phyloP scores from a whole-genome alignment of 2,113 vertebrate genomes.

The Gila orcuttii region DNA sequence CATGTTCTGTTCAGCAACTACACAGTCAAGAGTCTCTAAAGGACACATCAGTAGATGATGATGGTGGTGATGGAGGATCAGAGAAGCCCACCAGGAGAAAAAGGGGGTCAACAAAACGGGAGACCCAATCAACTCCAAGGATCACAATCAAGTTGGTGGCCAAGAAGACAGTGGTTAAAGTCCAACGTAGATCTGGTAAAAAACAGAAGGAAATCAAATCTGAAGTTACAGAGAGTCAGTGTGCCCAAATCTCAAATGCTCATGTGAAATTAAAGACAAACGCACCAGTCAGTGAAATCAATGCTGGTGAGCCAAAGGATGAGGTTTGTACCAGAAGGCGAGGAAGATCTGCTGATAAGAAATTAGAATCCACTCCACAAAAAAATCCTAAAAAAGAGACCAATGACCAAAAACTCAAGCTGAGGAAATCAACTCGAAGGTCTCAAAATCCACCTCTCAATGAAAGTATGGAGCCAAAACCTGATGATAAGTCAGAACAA shows the following conservation, averaged over 20 bases:
- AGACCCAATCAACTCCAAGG: conserved; percentile 67
- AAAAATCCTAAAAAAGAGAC: conserved; percentile 61
- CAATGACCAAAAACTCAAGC: conserved; percentile 68
- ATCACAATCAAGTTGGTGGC: conserved; percentile 80
- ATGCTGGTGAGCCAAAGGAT: conserved; percentile 61
- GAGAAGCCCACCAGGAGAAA: conserved; percentile 65
- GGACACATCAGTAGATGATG: conserved; percentile 61
- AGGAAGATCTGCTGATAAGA: conserved; percentile 73
- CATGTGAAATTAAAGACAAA: conserved; percentile 82
- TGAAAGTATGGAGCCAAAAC: conserved; percentile 62
- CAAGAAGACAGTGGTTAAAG: conserved; percentile 74
- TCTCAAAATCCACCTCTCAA: conserved; percentile 56
- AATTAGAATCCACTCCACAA: conserved; percentile 56
- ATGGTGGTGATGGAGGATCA: conserved; percentile 59
- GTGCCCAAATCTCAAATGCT: conserved; percentile 77
- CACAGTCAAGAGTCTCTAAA: conserved; percentile 54
- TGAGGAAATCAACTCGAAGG: conserved; percentile 52
- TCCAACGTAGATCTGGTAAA: conserved; percentile 67
- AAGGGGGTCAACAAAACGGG: conserved; percentile 66
- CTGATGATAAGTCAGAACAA: conserved; percentile 61
- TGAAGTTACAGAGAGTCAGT: conserved; percentile 78
- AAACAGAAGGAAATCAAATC: conserved; percentile 79
- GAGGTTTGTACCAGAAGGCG: conserved; percentile 66
- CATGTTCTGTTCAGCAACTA: conserved; percentile 62
- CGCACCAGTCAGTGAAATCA: conserved; percentile 55